Conservation (phyloP, 2,797 vertebrate species). For the Tamandua tetradactyla region DNA sequence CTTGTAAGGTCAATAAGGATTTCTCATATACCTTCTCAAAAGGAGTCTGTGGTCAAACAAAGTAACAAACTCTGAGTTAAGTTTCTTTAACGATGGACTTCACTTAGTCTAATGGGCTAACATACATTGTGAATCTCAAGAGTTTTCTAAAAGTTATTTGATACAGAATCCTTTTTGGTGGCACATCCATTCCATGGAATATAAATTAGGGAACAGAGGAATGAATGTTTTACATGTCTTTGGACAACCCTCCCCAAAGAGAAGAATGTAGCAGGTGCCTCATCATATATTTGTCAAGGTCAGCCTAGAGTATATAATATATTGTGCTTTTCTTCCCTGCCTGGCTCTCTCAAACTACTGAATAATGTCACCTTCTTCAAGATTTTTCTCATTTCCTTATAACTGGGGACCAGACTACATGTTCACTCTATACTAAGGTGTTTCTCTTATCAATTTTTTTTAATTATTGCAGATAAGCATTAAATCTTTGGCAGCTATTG, state of each 20-base stretch:
- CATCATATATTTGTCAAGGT: background rate
- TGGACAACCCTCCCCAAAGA: background rate
- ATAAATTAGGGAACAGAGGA: background rate
- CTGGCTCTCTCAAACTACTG: background rate
- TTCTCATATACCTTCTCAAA: background rate
- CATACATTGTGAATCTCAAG: background rate
- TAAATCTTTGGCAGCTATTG: background rate
- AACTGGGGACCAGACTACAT: background rate
- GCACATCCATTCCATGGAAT: background rate
- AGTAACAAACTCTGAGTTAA: background rate
- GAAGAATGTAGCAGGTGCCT: background rate
- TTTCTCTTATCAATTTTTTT: background rate
- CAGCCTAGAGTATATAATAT: background rate
- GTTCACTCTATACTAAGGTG: background rate
- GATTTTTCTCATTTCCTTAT: background rate
- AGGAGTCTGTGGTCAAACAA: background rate
- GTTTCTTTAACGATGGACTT: background rate
- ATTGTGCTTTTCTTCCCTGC: background rate
- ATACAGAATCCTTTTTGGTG: background rate
- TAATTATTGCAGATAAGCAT: background rate
- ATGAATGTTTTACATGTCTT: background rate
- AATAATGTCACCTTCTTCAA: background rate
- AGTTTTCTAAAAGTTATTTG: background rate
- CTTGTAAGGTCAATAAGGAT: background rate
- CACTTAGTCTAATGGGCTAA: background rate